Evolutionary conservation across 2,888 invertebrate genomes (phyloP).

Genomic region (Chrysolina haemoptera): DNA sequence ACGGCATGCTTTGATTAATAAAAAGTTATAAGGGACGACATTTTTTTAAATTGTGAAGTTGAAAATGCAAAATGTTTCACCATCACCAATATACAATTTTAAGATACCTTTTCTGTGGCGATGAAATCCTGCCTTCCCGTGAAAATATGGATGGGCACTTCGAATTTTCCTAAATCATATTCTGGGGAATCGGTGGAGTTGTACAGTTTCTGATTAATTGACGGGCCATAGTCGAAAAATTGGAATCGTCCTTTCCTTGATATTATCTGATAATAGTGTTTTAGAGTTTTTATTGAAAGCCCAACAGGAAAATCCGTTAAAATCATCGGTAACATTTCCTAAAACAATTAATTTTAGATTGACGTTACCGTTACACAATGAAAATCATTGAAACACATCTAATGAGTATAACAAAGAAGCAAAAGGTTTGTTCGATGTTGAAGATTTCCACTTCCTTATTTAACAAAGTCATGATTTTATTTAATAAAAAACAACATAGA

Average conservation of each 20-base stretch:
- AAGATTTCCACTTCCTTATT: not conserved
- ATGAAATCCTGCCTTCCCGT: constrained; percentile 3
- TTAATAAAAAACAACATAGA: too few relatives aligned
- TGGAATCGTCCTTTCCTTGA: not conserved
- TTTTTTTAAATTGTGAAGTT: too few relatives aligned
- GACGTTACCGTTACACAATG: too few relatives aligned
- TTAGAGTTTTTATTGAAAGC: not conserved
- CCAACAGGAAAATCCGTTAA: not conserved
- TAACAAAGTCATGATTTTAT: too few relatives aligned
- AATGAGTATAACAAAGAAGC: too few relatives aligned
- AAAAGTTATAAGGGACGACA: too few relatives aligned
- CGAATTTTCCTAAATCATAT: not conserved
- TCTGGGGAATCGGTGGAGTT: not conserved
- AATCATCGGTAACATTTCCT: not conserved
- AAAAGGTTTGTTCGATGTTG: too few relatives aligned
- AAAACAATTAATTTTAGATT: too few relatives aligned
- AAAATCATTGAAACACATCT: too few relatives aligned
- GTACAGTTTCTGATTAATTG: not conserved
- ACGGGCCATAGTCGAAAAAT: not conserved
- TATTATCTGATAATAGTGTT: not conserved
- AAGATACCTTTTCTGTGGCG: not conserved
- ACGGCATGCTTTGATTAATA: too few relatives aligned
- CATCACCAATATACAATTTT: not conserved
- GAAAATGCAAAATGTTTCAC: not conserved
- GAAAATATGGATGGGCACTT: not conserved